Evolutionary conservation across 2,888 invertebrate genomes (phyloP).

Genomic region (Crocallis elinguaria): DNA sequence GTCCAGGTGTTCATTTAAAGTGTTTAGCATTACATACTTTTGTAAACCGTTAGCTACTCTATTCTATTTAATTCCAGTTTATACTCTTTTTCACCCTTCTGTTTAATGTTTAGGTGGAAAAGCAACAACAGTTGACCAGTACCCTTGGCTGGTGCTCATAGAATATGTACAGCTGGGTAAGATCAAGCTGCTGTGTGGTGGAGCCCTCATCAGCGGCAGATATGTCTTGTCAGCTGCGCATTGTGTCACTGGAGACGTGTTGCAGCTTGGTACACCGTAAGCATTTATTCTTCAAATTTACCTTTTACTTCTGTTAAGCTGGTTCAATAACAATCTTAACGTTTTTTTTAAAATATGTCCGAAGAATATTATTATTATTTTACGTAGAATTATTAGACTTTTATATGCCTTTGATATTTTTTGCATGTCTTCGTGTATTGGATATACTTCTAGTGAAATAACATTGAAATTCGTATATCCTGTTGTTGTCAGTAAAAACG

Average conservation of each 20-base stretch:
- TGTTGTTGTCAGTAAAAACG: constrained; percentile 44
- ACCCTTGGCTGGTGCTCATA: constrained; percentile 84
- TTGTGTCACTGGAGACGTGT: constrained; percentile 72
- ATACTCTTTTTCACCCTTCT: not conserved
- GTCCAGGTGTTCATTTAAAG: no score
- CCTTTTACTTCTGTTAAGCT: no score
- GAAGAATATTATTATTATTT: no score
- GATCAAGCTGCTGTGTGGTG: constrained; percentile 61
- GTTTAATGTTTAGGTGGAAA: constrained; percentile 49
- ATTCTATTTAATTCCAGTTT: not conserved
- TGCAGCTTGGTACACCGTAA: constrained; percentile 77
- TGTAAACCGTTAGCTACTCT: not conserved
- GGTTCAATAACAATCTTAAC: no score
- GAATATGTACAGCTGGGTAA: constrained; percentile 58
- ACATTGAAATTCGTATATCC: no score
- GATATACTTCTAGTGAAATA: no score
- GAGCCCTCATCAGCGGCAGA: constrained; percentile 76
- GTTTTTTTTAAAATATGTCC: no score
- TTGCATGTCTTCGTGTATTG: no score
- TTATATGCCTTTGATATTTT: no score
- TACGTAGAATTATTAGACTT: no score
- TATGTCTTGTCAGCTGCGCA: constrained; percentile 85
- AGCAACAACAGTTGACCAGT: constrained; percentile 76
- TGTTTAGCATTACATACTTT: no score
- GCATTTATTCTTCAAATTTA: constrained; percentile 44